These are phyloP conservation scores for Drosophila yakuba DNA, from an alignment of 1,140 invertebrate species.

Conservation along the genomic window DNA sequence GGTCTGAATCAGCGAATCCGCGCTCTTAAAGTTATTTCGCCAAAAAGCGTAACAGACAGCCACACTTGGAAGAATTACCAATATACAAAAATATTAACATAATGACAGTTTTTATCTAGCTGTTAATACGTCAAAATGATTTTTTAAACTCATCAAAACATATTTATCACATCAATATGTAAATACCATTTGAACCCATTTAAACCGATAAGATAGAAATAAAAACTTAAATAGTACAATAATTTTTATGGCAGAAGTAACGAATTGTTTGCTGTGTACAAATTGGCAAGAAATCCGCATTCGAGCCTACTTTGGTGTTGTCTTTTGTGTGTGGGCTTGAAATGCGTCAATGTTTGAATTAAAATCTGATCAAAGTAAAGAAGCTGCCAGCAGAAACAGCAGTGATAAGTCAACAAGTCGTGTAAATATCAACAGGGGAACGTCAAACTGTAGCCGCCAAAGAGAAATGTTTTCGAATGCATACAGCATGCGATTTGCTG, in stretches of 20 bases:
- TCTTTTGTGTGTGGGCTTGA: slow-evolving; percentile 32
- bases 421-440: slow-evolving; percentile 17
- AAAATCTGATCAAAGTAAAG: slow-evolving; percentile 10
- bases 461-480: slow-evolving; percentile 21
- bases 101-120: slow-evolving; percentile 6
- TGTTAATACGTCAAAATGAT: slow-evolving; percentile 6
- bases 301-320: slow-evolving; percentile 27
- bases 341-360: slow-evolving; percentile 57
- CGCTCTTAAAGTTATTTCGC: slow-evolving; percentile 36
- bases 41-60: slow-evolving; percentile 19
- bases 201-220: slow-evolving; percentile 6
- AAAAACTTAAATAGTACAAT: too few species aligned
- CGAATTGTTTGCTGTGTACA: not conserved
- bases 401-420: slow-evolving; percentile 44
- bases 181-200: slow-evolving; percentile 1
- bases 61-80: not conserved
- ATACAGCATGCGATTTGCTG: slow-evolving; percentile 1
- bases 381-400: slow-evolving; percentile 28
- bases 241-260: too few species aligned
- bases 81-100: not conserved
- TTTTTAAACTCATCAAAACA: slow-evolving; percentile 18
- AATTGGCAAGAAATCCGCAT: slow-evolving; percentile 28
- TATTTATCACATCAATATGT: slow-evolving; percentile 11
- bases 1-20: slow-evolving; percentile 50
- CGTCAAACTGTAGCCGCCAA: slow-evolving; percentile 19